Evolutionary conservation across 2,888 invertebrate species (phyloP).

Genomic region (Sesamia inferens): DNA sequence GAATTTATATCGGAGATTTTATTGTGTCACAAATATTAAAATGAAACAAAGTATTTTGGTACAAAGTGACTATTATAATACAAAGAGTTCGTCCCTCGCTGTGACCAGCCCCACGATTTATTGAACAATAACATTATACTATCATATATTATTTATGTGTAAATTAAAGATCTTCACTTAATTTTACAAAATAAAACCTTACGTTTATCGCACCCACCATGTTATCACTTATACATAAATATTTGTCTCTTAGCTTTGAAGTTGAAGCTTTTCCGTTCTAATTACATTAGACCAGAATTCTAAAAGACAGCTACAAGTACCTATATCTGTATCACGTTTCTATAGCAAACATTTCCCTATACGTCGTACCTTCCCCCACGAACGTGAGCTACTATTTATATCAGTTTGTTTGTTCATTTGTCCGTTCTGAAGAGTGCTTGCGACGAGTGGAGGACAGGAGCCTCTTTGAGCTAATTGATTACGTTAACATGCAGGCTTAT

Average conservation of each 20-base stretch:
- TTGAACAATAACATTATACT: too few species aligned
- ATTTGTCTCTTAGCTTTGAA: neutral
- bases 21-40: neutral
- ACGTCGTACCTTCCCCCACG: neutral
- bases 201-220: neutral
- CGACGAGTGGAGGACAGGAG: slow-evolving; percentile 21
- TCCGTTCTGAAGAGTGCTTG: slow-evolving; percentile 41
- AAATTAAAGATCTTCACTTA: too few species aligned
- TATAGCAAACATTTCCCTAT: slow-evolving; percentile 16
- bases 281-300: slow-evolving; percentile 1
- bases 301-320: slow-evolving; percentile 4
- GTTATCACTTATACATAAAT: neutral
- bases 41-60: too few species aligned
- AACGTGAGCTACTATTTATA: slow-evolving; percentile 28
- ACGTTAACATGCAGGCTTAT: slow-evolving; percentile 38
- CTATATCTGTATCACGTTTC: slow-evolving; percentile 27
- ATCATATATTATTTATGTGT: too few species aligned
- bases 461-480: slow-evolving; percentile 44
- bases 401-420: slow-evolving; percentile 49
- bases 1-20: neutral
- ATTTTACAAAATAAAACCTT: neutral
- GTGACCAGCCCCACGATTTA: too few species aligned
- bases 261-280: neutral
- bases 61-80: too few species aligned
- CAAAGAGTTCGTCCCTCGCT: too few species aligned